Evolutionary conservation across 2,797 vertebrate genomes (phyloP).

Genomic region (Pseudotriccus pelzelni): DNA sequence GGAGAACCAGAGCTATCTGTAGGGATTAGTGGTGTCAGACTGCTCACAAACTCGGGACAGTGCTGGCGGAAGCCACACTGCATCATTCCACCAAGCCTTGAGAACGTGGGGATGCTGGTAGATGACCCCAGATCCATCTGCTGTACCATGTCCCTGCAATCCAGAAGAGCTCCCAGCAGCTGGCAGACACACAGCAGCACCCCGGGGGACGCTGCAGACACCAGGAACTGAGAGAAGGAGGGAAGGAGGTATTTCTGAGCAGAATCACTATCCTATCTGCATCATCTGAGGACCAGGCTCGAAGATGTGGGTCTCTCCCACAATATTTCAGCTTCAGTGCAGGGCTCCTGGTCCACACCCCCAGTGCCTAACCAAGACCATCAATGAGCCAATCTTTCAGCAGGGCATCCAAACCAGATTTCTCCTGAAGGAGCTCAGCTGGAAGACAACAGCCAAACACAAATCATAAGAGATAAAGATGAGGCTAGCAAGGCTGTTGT

Average conservation of each 20-base stretch:
- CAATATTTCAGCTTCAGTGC: fast-evolving
- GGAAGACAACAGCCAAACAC: neutral
- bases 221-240: fast-evolving
- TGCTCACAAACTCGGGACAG: fast-evolving
- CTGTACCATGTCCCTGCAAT: fast-evolving
- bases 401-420: neutral
- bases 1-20: neutral
- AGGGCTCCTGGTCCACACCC: neutral
- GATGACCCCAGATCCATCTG: neutral
- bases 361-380: neutral
- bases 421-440: neutral
- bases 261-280: neutral
- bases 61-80: fast-evolving
- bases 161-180: neutral
- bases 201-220: fast-evolving
- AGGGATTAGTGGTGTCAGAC: neutral
- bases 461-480: neutral
- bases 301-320: fast-evolving
- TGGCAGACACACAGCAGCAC: neutral
- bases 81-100: neutral
- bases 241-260: neutral
- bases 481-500: neutral
- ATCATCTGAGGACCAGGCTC: neutral
- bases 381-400: fast-evolving
- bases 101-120: fast-evolving